Percentiles rank a stretch among this genome's conserved stretches.
phyloP scores from a whole-genome alignment of 1,140 invertebrate species.

The Phthorimaea operculella region DNA sequence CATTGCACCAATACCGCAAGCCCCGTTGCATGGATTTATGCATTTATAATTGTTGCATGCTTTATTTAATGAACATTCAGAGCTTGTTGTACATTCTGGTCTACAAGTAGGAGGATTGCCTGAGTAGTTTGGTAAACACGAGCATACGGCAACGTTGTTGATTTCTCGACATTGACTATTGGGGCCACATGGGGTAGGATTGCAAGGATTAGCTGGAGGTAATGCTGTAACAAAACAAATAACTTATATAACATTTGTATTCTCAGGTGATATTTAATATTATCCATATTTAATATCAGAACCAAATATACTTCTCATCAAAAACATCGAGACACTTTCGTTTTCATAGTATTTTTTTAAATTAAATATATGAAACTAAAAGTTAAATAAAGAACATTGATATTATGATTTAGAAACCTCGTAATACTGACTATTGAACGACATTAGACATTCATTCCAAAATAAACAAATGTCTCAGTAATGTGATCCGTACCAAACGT shows the following conservation, averaged over 20 bases:
- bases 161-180: conserved; percentile 73
- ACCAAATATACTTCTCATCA: no score
- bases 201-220: conserved; percentile 65
- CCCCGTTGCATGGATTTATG: conserved; percentile 74
- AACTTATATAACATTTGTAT: conserved; percentile 11
- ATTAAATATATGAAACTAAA: no score
- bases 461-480: no score
- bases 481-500: no score
- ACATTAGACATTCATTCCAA: no score
- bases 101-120: conserved; percentile 76
- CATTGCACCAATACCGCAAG: conserved; percentile 74
- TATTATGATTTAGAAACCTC: no score
- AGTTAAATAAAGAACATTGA: no score
- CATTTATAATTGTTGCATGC: conserved; percentile 78
- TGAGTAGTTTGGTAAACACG: conserved; percentile 73
- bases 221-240: conserved; percentile 53
- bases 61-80: conserved; percentile 72
- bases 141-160: conserved; percentile 74
- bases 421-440: no score
- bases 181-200: conserved; percentile 76
- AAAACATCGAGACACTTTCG: no score
- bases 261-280: not conserved
- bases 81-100: conserved; percentile 75
- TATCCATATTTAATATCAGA: no score
- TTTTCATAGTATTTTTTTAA: no score